Percentiles rank a stretch among this genome's conserved stretches.
Conservation (phyloP, 2,888 invertebrate genomes). For the Drosophila engyochracea region DNA sequence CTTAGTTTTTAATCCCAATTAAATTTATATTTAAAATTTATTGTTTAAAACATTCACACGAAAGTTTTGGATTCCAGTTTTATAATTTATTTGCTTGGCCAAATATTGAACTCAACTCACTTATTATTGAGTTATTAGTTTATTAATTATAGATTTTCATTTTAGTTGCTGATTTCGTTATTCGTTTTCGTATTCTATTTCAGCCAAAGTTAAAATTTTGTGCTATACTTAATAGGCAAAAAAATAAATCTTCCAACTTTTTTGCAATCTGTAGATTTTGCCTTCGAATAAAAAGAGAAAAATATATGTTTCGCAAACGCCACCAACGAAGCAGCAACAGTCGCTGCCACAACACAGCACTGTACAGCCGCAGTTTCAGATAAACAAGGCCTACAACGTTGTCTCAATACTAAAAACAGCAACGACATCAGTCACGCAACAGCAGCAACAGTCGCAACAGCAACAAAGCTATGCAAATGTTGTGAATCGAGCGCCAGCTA, state of each 20-base stretch:
- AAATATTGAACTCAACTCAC: neutral
- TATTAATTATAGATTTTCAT: conserved; percentile 5
- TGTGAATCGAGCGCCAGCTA: conserved; percentile 49
- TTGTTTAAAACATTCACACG: neutral
- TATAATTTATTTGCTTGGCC: conserved; percentile 23
- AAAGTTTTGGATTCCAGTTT: conserved; percentile 1
- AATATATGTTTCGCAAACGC: conserved; percentile 72
- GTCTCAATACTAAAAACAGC: conserved; percentile 74
- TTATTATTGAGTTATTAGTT: neutral
- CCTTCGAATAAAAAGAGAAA: conserved; percentile 78
- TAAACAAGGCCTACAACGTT: conserved; percentile 75
- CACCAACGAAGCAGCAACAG: conserved; percentile 48
- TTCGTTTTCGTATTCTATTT: neutral
- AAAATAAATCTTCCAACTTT: conserved; percentile 44
- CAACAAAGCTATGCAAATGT: conserved; percentile 71
- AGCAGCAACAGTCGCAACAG: conserved; percentile 42
- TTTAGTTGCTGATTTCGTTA: conserved; percentile 5
- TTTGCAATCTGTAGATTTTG: conserved; percentile 79
- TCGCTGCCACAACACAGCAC: conserved; percentile 56
- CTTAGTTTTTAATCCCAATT: neutral
- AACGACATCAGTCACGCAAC: conserved; percentile 45
- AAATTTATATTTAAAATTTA: neutral
- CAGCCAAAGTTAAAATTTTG: neutral
- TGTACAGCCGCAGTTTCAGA: conserved; percentile 73
- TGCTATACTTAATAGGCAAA: conserved; percentile 4